A percentile compares a stretch with the other conserved stretches of the same genome.
Conservation (phyloP, 2,888 invertebrate species). For the Gari tellinella region DNA sequence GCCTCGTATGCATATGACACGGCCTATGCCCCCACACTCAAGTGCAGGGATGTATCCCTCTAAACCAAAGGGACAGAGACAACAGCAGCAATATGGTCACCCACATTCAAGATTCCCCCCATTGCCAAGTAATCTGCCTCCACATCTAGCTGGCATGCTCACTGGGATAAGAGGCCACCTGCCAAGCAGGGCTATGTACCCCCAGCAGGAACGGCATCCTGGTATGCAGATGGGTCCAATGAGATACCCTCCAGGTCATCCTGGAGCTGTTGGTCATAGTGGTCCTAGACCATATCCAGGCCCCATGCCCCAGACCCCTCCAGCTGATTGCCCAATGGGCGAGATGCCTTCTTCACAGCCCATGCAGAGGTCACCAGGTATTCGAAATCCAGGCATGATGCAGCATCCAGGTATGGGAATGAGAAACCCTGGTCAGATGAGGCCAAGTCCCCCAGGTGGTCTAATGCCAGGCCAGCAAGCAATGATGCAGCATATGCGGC, state of each 20-base stretch:
- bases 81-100: conserved; percentile 35
- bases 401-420: conserved; percentile 55
- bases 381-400: conserved; percentile 57
- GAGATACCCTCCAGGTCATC: conserved; percentile 50
- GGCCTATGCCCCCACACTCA: conserved; percentile 28
- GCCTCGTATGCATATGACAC: conserved; percentile 45
- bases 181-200: conserved; percentile 49
- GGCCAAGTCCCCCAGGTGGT: conserved; percentile 38
- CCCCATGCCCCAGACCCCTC: conserved; percentile 30
- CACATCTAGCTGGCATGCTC: conserved; percentile 57
- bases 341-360: conserved; percentile 46
- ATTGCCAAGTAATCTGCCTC: conserved; percentile 61
- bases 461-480: conserved; percentile 30
- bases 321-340: conserved; percentile 41
- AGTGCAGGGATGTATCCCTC: conserved; percentile 5
- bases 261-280: conserved; percentile 38
- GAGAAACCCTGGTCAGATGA: conserved; percentile 44
- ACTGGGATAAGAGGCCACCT: conserved; percentile 35
- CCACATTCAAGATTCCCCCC: conserved; percentile 51
- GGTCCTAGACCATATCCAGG: conserved; percentile 42
- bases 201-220: conserved; percentile 47
- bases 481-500: conserved; percentile 42
- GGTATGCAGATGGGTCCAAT: conserved; percentile 44
- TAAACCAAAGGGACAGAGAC: conserved; percentile 15
- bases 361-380: conserved; percentile 44